phyloP scores from a whole-genome alignment of 2,113 vertebrate genomes.

The Phalacrocorax brasilianus region DNA sequence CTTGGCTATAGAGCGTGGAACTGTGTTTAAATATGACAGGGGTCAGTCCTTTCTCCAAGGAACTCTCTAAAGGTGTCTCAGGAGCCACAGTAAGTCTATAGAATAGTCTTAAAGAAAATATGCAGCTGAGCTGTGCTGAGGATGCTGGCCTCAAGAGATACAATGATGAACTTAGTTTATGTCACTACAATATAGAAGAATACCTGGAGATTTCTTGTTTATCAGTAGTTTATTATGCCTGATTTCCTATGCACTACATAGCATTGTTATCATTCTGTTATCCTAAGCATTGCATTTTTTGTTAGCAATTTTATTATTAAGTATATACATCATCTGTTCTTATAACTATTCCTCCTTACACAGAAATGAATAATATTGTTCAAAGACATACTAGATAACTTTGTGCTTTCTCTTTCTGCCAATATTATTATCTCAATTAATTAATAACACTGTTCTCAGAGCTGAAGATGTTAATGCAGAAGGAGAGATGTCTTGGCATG shows the following conservation, averaged over 20 bases:
- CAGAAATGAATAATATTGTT: not conserved
- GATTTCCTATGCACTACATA: not conserved
- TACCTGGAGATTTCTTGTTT: not conserved
- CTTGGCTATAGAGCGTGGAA: not conserved
- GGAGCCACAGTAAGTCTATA: fast-evolving
- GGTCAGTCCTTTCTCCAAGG: not conserved
- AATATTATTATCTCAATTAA: not conserved
- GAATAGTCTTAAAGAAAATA: not conserved
- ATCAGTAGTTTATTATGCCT: not conserved
- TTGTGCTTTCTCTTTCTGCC: not conserved
- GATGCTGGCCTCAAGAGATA: not conserved
- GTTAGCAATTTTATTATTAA: not conserved
- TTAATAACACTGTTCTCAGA: not conserved
- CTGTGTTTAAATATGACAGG: not conserved
- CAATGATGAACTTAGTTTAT: not conserved
- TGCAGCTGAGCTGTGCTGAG: not conserved
- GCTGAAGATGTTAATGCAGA: not conserved
- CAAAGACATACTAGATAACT: not conserved
- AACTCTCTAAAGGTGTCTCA: not conserved
- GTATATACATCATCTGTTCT: not conserved
- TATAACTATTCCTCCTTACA: not conserved
- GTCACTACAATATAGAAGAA: not conserved
- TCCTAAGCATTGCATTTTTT: not conserved
- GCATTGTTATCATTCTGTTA: not conserved
- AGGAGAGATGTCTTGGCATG: not conserved